A percentile compares a stretch with the other conserved stretches of the same genome.
Evolutionary conservation across 2,888 invertebrate genomes (phyloP).

Genomic region (Coecobrya sp.): DNA sequence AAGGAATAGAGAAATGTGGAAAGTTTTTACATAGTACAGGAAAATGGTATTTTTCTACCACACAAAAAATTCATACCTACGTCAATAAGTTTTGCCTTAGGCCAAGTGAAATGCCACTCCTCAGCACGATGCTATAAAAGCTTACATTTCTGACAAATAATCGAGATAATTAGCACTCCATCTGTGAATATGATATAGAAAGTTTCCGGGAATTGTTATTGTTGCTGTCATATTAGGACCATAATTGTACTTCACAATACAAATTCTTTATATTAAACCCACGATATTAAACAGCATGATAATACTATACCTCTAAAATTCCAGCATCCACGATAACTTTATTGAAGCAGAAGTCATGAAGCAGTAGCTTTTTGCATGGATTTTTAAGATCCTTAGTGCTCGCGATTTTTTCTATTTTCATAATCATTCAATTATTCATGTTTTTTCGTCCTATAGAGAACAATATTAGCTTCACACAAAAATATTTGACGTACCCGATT

Average conservation of each 20-base stretch:
- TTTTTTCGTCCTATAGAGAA: no score
- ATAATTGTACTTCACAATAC: no score
- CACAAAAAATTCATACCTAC: no score
- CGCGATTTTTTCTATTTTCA: conserved; percentile 41
- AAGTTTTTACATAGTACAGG: no score
- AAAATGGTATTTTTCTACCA: no score
- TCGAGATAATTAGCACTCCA: not conserved
- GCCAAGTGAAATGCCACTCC: no score
- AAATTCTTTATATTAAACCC: not conserved
- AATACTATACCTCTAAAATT: conserved; percentile 18
- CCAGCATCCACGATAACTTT: conserved; percentile 10
- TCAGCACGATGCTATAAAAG: no score
- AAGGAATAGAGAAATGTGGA: no score
- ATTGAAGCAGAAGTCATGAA: conserved; percentile 70
- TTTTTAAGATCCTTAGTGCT: not conserved
- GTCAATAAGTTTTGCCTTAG: no score
- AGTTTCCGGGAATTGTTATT: not conserved
- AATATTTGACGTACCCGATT: conserved; percentile 34
- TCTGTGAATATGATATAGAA: not conserved
- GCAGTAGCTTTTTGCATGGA: conserved; percentile 27
- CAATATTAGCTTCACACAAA: not conserved
- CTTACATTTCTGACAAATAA: not conserved
- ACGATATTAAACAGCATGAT: not conserved
- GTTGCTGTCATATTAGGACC: no score
- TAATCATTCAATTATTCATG: no score